Conservation (phyloP, 2,888 invertebrate species). For the Agrilus biguttatus region DNA sequence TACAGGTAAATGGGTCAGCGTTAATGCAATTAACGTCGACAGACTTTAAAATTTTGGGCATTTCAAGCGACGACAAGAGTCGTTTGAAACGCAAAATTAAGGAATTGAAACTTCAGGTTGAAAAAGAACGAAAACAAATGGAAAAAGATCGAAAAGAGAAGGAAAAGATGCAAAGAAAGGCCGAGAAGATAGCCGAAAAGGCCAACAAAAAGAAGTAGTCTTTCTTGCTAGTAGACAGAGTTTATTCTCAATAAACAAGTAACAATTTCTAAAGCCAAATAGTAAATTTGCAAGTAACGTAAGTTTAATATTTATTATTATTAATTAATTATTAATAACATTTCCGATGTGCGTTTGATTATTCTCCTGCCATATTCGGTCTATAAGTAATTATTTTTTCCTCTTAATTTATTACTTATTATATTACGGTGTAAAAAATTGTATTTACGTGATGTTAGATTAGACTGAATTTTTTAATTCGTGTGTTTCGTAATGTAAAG, state of each 20-base stretch:
- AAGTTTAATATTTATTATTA: too few relatives aligned
- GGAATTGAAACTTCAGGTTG: slow-evolving; percentile 61
- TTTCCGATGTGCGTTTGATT: too few relatives aligned
- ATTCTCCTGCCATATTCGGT: too few relatives aligned
- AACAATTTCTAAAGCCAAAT: neutral
- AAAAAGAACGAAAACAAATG: slow-evolving; percentile 55
- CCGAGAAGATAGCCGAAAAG: slow-evolving; percentile 40
- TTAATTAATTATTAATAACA: too few relatives aligned
- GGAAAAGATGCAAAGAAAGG: slow-evolving; percentile 74
- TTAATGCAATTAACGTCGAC: slow-evolving; percentile 79
- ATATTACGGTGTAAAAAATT: too few relatives aligned
- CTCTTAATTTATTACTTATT: too few relatives aligned
- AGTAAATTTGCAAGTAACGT: too few relatives aligned
- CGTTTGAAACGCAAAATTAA: slow-evolving; percentile 75
- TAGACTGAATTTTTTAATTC: too few relatives aligned
- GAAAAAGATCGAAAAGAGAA: slow-evolving; percentile 76
- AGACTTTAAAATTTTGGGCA: slow-evolving; percentile 77
- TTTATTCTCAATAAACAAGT: neutral
- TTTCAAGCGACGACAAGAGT: slow-evolving; percentile 66
- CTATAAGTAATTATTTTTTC: too few relatives aligned
- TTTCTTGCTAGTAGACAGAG: neutral
- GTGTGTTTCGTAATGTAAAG: too few relatives aligned
- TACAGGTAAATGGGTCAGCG: slow-evolving; percentile 77
- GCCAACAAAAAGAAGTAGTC: slow-evolving; percentile 48
- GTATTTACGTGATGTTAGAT: too few relatives aligned